A percentile compares a stretch with the other conserved stretches of the same genome.
Evolutionary conservation across 1,140 invertebrate genomes (phyloP).

Genomic region (Ceratosolen fusciceps): DNA sequence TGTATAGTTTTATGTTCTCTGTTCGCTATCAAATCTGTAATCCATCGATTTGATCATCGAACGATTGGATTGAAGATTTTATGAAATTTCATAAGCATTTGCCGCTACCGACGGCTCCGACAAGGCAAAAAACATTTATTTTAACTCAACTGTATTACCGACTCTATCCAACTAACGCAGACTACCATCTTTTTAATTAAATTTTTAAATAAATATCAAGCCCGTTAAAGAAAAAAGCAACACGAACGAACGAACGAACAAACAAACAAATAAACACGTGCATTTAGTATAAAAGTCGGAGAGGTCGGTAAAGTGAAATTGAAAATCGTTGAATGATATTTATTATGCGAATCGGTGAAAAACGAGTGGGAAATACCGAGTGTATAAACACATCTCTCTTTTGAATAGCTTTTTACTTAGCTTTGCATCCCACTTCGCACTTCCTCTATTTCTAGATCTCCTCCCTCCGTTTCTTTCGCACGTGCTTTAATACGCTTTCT

Average conservation of each 20-base stretch:
- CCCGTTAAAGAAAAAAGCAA: too few relatives aligned
- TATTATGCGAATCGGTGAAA: neutral
- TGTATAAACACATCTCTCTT: neutral
- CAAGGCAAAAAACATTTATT: too few relatives aligned
- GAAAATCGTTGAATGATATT: constrained; percentile 16
- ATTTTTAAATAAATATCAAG: too few relatives aligned
- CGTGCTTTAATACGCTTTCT: neutral
- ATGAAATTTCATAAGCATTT: too few relatives aligned
- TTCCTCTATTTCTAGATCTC: neutral
- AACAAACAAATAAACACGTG: neutral
- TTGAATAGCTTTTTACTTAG: neutral
- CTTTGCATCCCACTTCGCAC: constrained; percentile 7
- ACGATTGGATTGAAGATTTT: too few relatives aligned
- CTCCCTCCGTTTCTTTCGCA: neutral
- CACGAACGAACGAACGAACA: neutral
- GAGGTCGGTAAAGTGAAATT: neutral
- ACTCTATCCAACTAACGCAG: too few relatives aligned
- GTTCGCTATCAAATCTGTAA: too few relatives aligned
- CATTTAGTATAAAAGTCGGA: neutral
- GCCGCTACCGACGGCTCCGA: too few relatives aligned
- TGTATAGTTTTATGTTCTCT: too few relatives aligned
- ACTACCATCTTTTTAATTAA: too few relatives aligned
- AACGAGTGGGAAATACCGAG: neutral
- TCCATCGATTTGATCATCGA: too few relatives aligned
- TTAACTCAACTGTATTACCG: too few relatives aligned